Evolutionary conservation across 2,888 invertebrate genomes (phyloP).

Genomic region (Oscheius sp.): DNA sequence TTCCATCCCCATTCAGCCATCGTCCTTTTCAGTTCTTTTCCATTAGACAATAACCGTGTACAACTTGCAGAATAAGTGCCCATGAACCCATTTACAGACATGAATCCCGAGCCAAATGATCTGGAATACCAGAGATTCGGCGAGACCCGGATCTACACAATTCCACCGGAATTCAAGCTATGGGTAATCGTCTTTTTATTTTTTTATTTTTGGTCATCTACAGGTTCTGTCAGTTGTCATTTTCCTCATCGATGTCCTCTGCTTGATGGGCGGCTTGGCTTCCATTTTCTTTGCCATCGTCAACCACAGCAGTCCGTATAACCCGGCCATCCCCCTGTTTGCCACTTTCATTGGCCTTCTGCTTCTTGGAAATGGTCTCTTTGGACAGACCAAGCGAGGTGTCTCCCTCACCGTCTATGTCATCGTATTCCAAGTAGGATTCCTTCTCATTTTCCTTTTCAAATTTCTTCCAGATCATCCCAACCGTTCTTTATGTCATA

Average conservation of each 20-base stretch:
- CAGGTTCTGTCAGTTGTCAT: not conserved
- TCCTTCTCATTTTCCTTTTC: not conserved
- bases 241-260: not conserved
- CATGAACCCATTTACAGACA: no score
- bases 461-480: not conserved
- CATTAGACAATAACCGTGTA: no score
- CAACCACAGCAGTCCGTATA: not conserved
- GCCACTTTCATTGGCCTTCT: not conserved
- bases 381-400: not conserved
- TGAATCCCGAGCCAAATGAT: no score
- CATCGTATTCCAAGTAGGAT: not conserved
- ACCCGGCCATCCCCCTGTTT: no score
- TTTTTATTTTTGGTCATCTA: no score
- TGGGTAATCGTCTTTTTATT: no score
- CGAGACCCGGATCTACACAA: not conserved
- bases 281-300: not conserved
- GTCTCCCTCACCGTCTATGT: conserved; percentile 13
- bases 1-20: no score
- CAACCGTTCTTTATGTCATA: not conserved
- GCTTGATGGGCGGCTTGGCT: not conserved
- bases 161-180: not conserved
- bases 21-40: no score
- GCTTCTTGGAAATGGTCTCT: conserved; percentile 16
- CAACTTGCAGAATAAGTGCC: no score
- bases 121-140: no score